phyloP scores from a whole-genome alignment of 1,140 invertebrate genomes.

The Potamilus streckersoni region DNA sequence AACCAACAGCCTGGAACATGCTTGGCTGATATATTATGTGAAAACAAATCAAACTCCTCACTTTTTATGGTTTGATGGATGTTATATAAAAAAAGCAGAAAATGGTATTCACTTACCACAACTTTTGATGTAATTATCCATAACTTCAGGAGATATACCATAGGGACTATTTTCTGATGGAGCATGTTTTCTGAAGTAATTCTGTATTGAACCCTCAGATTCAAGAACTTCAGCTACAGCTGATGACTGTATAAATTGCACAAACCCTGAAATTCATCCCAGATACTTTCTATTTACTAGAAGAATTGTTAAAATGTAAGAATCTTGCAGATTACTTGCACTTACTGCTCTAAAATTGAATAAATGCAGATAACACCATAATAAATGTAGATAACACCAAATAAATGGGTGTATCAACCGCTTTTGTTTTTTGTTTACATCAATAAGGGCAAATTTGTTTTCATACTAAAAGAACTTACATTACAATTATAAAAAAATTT shows the following conservation, averaged over 20 bases:
- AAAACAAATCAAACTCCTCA: neutral
- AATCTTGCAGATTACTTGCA: too few relatives aligned
- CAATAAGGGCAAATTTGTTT: too few relatives aligned
- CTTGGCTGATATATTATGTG: neutral
- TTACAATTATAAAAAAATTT: too few relatives aligned
- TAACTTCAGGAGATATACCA: conserved; percentile 91
- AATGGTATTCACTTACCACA: conserved; percentile 76
- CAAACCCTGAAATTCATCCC: conserved; percentile 75
- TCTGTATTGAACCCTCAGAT: conserved; percentile 77
- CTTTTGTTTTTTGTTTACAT: too few relatives aligned
- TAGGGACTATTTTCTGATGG: conserved; percentile 88
- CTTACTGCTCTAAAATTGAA: too few relatives aligned
- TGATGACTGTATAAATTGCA: conserved; percentile 96
- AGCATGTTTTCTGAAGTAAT: conserved; percentile 87
- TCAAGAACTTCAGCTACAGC: conserved; percentile 92
- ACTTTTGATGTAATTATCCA: conserved; percentile 98
- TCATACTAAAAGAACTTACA: too few relatives aligned
- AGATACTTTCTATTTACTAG: too few relatives aligned
- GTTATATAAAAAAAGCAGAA: neutral
- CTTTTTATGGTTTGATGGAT: neutral
- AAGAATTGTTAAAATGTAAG: too few relatives aligned
- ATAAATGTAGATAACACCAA: too few relatives aligned
- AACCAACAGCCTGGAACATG: neutral
- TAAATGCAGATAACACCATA: too few relatives aligned
- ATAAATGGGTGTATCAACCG: too few relatives aligned